These are phyloP conservation scores for Hesperia comma DNA, from an alignment of 2,888 invertebrate species.

Conservation along the genomic window DNA sequence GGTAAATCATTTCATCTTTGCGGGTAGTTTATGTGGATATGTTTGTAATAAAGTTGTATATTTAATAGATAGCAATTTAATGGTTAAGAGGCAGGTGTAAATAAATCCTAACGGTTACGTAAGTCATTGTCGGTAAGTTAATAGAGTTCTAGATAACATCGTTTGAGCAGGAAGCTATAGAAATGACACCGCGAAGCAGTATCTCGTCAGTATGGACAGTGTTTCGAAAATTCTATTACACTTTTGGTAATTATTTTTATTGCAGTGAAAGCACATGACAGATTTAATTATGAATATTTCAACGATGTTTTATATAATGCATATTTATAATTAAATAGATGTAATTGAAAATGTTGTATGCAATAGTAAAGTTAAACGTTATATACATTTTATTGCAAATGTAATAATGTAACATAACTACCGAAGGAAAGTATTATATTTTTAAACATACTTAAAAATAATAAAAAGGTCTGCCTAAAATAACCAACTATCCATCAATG, in stretches of 20 bases:
- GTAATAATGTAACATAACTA: too few relatives aligned
- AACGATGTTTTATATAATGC: background rate
- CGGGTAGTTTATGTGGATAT: background rate
- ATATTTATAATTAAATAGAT: background rate
- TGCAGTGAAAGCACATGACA: background rate
- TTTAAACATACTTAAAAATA: too few relatives aligned
- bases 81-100: slow-evolving; percentile 23
- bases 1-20: background rate
- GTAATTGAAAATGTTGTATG: background rate
- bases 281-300: background rate
- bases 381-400: too few relatives aligned
- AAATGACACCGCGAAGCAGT: slow-evolving; percentile 26
- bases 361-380: too few relatives aligned
- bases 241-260: slow-evolving; percentile 19
- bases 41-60: background rate
- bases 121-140: slow-evolving; percentile 36
- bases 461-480: too few relatives aligned
- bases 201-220: slow-evolving; percentile 11
- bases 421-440: too few relatives aligned
- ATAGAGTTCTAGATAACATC: slow-evolving; percentile 36
- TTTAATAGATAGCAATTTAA: slow-evolving; percentile 18
- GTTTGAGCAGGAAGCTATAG: slow-evolving; percentile 31
- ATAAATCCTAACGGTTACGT: slow-evolving; percentile 28
- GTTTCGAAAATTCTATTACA: slow-evolving; percentile 34
- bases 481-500: too few relatives aligned